Evolutionary conservation across 2,888 invertebrate species (phyloP).

Genomic region (Herminia tarsipennalis): DNA sequence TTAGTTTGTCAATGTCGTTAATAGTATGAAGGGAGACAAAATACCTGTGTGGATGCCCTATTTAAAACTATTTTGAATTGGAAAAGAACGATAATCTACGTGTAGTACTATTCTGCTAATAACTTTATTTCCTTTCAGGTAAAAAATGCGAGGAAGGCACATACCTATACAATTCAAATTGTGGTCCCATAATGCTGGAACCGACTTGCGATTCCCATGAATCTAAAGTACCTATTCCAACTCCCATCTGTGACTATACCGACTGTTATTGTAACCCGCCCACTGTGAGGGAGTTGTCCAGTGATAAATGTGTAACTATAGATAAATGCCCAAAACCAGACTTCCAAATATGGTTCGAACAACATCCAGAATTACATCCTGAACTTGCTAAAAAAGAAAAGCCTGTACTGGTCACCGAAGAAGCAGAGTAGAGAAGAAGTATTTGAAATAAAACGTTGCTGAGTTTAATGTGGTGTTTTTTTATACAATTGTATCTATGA

Average conservation of each 20-base stretch:
- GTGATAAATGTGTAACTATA: background rate
- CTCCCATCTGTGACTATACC: background rate
- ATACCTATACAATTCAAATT: background rate
- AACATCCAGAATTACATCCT: background rate
- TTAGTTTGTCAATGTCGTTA: no score
- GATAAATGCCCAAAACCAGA: conserved; percentile 6
- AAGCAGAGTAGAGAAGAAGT: no score
- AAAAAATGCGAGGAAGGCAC: background rate
- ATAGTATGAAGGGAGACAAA: no score
- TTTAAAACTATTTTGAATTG: no score
- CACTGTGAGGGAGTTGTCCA: background rate
- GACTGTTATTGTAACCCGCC: conserved; percentile 4
- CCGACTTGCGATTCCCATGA: background rate
- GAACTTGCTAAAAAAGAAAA: no score
- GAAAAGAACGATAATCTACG: no score
- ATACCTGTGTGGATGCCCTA: no score
- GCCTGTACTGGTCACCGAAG: no score
- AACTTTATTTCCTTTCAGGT: background rate
- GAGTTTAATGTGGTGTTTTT: no score
- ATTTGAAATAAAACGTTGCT: no score
- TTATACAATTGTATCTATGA: no score
- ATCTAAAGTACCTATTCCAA: background rate
- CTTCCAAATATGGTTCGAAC: background rate
- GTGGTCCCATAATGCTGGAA: background rate
- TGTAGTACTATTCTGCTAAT: no score